These are phyloP conservation scores for Matsumyia berberina DNA, from an alignment of 2,888 invertebrate genomes.

Conservation along the genomic window DNA sequence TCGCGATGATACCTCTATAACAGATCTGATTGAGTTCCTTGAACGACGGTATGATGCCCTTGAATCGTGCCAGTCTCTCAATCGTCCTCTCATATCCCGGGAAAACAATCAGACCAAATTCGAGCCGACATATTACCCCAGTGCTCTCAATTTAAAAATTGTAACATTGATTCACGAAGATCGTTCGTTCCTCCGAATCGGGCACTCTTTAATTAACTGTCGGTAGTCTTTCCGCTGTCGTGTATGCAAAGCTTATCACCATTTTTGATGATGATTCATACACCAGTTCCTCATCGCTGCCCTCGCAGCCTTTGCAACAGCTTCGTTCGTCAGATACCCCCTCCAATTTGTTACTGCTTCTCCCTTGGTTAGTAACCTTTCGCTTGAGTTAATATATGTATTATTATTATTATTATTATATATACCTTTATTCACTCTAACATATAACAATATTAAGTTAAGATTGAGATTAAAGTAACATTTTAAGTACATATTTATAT, in stretches of 20 bases:
- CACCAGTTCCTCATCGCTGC: not conserved
- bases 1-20: not conserved
- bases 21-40: not conserved
- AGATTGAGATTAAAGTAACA: no score
- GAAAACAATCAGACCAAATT: not conserved
- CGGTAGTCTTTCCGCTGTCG: constrained; percentile 21
- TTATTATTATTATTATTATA: no score
- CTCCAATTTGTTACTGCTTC: no score
- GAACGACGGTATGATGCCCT: not conserved
- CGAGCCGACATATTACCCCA: constrained; percentile 18
- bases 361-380: no score
- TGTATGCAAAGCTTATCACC: constrained; percentile 25
- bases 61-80: not conserved
- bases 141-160: constrained; percentile 2
- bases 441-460: no score
- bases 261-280: constrained; percentile 14
- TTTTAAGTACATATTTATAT: no score
- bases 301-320: no score
- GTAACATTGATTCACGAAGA: constrained; percentile 6
- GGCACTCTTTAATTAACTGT: constrained; percentile 18
- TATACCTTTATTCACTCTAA: no score
- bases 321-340: no score
- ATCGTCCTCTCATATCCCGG: not conserved
- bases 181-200: constrained; percentile 7
- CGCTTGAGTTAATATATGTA: no score